phyloP scores from a whole-genome alignment of 1,140 invertebrate genomes.

The Papilio helenus region DNA sequence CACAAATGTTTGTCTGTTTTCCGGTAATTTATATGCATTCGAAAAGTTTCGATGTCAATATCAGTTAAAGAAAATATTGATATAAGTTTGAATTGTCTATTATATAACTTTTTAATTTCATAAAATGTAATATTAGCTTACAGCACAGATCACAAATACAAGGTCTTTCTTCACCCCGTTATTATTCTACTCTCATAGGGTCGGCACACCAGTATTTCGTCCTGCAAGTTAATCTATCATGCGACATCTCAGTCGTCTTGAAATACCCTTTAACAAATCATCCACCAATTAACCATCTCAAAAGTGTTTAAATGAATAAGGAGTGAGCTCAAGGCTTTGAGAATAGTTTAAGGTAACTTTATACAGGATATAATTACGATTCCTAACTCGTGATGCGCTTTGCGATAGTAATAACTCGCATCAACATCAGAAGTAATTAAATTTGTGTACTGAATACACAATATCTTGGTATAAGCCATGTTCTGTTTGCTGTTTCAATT shows the following conservation, averaged over 20 bases:
- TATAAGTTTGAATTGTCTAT: background rate
- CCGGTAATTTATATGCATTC: background rate
- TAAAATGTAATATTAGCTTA: background rate
- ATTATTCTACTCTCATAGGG: too few relatives aligned
- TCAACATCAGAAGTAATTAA: background rate
- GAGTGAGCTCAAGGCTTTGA: too few relatives aligned
- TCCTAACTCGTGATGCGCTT: background rate
- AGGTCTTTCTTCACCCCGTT: too few relatives aligned
- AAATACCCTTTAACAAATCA: too few relatives aligned
- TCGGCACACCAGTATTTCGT: too few relatives aligned
- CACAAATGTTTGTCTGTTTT: background rate
- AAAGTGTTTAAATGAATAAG: too few relatives aligned
- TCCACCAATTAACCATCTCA: too few relatives aligned
- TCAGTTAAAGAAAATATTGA: background rate
- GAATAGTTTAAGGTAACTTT: too few relatives aligned
- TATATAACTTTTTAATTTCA: background rate
- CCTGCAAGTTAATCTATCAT: too few relatives aligned
- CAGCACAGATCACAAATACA: too few relatives aligned
- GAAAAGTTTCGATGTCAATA: background rate
- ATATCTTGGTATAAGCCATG: background rate
- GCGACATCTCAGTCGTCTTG: too few relatives aligned
- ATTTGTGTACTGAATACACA: background rate
- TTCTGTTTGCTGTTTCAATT: constrained; percentile 12
- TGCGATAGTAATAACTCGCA: background rate
- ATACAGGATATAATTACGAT: background rate